Base-by-base conservation (phyloP, 2,797 vertebrate species). In the Nyctalus aviator region DNA sequence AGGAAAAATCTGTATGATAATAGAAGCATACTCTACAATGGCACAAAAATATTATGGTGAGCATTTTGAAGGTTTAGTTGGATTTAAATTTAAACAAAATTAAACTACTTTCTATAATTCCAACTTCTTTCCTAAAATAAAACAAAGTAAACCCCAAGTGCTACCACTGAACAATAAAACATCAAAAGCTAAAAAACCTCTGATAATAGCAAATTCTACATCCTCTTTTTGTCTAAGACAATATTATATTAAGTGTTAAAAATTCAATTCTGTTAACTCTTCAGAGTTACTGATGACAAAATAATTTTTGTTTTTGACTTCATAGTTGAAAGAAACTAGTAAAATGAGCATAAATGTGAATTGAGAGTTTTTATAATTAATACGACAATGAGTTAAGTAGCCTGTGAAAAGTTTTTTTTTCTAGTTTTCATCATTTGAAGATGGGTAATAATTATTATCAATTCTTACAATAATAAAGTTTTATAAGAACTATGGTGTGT, bases 161-260 rank as follows among this genome's bases (percentile, higher is more conserved):
- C 21, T 94, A 44, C 15, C 41, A 83, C 4, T 72, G 2, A 84
- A 71, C 1, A 84, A 81, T 25, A 46, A 95, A 84, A 84, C 0
- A 88, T 12, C 27, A 79, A 17, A 92, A 62, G 27, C 30, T 69
- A 93, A 62, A 93, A 62, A 83, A 76, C 3, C 18, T 94, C 30
- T 90, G 32, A 32, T 82, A 79, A 35, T 71, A 76, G 20, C 48
- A 88, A 75, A 35, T 48, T 92, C 59, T 41, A 8, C 10, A 90
- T 32, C 4, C 23, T 44, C 17, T 68, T 37, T 11, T 93, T 78
- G 81, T 92, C 35, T 64, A 75, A 82, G 25, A 37, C 18, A 73
- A 15, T 77, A 72, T 32, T 68, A 84, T 81, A 8, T 37, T 35
- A 84, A 37, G 35, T 27, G 50, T 2, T 27, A 20, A 25, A 84